Evolutionary conservation across 2,797 vertebrate genomes (phyloP), one percentile per base, ranked within the genome.

Genomic region (Danio albolineatus): DNA sequence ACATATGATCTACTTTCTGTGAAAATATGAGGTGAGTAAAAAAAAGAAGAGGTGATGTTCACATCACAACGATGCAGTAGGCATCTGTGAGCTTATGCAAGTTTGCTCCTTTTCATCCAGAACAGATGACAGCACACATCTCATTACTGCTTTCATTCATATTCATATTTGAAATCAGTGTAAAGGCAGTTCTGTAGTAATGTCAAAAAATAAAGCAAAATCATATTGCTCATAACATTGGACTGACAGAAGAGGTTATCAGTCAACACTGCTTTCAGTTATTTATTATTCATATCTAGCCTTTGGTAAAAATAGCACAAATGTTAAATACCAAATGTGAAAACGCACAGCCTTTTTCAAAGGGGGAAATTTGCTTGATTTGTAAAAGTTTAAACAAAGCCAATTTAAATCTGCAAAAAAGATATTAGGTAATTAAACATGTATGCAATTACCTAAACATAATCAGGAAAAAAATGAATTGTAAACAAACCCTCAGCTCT

Each of bases 221-320:
- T 43, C 44, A 36, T 4, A n/a, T 14, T 54, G 48, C 14, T 76
- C 19, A 83, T 64, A 76, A 54, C 72, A 59, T 54, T 77, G 70
- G 59, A 51, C 72, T 78, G 62, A 79, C 4, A 56, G 72, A 65
- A 51, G 41, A 86, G 78, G 83, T 86, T 86, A 84, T 73, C 70
- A 21, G 66, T 67, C 79, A 76, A 51, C 72, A 70, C 62, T 81
- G 65, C 66, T 67, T 84, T 49, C 28, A 70, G 60, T 66, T 67
- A 60, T 83, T 87, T 76, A 88, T 86, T 83, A 87, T 82, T 87
- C 54, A 89, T 81, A 51, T 36, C 7, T 17, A 78, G 59, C 72
- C 78, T 48, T 79, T 53, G 62, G 57, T 74, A 75, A 79, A 79
- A 64, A 54, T 72, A 79, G 41, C 41, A 76, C 16, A 14, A 17